phyloP scores from a whole-genome alignment of 2,888 invertebrate species.

The Macrophya annulata region DNA sequence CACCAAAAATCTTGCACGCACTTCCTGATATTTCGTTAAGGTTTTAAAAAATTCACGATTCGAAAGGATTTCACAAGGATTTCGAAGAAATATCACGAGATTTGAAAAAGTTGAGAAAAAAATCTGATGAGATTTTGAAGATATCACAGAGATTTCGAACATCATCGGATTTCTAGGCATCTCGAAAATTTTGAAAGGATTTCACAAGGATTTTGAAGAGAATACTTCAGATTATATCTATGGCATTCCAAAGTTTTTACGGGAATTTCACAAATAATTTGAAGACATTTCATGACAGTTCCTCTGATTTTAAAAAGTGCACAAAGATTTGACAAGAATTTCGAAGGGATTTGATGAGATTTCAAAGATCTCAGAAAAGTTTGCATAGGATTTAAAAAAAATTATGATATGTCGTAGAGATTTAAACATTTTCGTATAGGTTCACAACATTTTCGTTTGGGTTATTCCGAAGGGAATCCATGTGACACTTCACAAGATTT shows the following conservation, averaged over 20 bases:
- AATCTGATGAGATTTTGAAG: neutral
- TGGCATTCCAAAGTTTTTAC: neutral
- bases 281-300: neutral
- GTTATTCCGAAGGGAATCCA: neutral
- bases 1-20: neutral
- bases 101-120: neutral
- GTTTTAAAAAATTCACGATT: neutral
- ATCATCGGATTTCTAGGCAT: neutral
- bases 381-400: neutral
- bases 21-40: neutral
- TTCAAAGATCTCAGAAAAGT: neutral
- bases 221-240: neutral
- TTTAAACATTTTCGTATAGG: neutral
- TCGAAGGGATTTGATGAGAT: neutral
- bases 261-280: neutral
- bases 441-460: too few species aligned
- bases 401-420: neutral
- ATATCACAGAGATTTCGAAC: neutral
- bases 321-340: neutral
- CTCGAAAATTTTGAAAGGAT: neutral
- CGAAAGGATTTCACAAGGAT: neutral
- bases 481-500: neutral
- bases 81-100: neutral
- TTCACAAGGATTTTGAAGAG: neutral
- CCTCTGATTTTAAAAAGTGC: neutral